These are phyloP conservation scores for Tyto alba DNA, from an alignment of 2,113 vertebrate genomes.

Conservation along the genomic window DNA sequence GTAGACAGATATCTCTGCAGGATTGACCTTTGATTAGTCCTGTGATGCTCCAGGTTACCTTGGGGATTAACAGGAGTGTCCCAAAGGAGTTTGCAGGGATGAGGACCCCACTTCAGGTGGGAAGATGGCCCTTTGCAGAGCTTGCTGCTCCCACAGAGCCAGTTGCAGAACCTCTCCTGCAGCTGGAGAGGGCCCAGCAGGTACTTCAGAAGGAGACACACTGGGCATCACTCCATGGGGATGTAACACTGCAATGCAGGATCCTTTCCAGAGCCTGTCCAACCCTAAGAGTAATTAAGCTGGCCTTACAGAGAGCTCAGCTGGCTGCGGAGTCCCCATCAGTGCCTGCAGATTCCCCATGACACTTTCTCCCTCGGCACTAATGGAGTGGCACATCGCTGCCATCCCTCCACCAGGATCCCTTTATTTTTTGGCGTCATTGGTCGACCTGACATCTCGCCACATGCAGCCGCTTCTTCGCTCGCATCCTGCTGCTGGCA, in stretches of 20 bases:
- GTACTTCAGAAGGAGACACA: rapidly evolving
- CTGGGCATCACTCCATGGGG: rapidly evolving
- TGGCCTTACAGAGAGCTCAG: not conserved
- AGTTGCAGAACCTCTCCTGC: not conserved
- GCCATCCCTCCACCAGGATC: not conserved
- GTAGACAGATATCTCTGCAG: not conserved
- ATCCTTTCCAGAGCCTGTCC: not conserved
- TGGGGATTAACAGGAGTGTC: not conserved
- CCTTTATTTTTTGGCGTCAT: not conserved
- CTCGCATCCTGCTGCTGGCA: not conserved
- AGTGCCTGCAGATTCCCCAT: not conserved
- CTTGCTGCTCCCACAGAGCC: not conserved
- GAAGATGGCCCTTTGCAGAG: not conserved
- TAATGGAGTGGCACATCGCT: not conserved
- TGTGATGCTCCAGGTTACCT: not conserved
- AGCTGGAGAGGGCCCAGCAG: not conserved
- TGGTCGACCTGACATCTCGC: not conserved
- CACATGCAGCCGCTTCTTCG: not conserved
- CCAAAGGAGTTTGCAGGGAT: not conserved
- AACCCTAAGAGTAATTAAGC: not conserved
- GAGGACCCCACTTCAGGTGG: not conserved
- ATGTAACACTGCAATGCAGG: not conserved
- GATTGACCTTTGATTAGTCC: not conserved
- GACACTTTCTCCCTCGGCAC: not conserved
- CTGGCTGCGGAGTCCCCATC: not conserved